These are phyloP conservation scores for Alauda arvensis DNA, from an alignment of 2,797 vertebrate genomes.

Conservation along the genomic window DNA sequence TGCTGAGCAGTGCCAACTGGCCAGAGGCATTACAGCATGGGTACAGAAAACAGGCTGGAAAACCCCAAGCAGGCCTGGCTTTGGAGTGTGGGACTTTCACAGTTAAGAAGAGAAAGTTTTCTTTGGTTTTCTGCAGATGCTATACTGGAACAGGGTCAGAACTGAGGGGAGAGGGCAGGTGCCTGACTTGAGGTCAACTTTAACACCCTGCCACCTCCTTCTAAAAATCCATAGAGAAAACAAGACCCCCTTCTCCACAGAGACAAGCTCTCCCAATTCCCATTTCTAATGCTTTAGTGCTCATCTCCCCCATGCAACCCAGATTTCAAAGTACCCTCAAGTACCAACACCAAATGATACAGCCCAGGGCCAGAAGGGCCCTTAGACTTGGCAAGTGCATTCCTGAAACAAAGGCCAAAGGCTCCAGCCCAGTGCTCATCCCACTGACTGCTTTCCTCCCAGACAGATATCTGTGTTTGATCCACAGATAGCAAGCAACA, in stretches of 20 bases:
- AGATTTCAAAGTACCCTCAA: neutral
- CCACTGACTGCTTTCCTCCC: neutral
- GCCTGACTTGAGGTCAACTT: neutral
- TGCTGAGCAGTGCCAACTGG: accelerated
- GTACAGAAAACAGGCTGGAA: neutral
- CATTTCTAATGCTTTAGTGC: neutral
- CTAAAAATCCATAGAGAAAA: neutral
- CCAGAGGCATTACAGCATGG: accelerated
- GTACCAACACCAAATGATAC: accelerated
- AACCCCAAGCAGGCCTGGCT: neutral
- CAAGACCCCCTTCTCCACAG: neutral
- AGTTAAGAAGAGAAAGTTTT: neutral
- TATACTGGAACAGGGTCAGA: neutral
- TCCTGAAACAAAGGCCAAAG: neutral
- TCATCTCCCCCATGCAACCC: neutral
- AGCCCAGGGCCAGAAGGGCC: neutral
- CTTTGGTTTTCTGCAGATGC: neutral
- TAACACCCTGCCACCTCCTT: neutral
- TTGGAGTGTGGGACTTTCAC: neutral
- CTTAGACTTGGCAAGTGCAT: accelerated
- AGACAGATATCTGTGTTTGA: neutral
- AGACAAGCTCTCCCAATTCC: neutral
- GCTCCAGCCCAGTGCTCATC: neutral
- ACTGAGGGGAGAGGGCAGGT: neutral
- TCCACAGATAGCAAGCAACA: neutral